Percentiles rank a stretch among this genome's conserved stretches.
These are phyloP conservation scores for Willowsia nigromaculata DNA, from an alignment of 2,888 invertebrate genomes.

Conservation along the genomic window DNA sequence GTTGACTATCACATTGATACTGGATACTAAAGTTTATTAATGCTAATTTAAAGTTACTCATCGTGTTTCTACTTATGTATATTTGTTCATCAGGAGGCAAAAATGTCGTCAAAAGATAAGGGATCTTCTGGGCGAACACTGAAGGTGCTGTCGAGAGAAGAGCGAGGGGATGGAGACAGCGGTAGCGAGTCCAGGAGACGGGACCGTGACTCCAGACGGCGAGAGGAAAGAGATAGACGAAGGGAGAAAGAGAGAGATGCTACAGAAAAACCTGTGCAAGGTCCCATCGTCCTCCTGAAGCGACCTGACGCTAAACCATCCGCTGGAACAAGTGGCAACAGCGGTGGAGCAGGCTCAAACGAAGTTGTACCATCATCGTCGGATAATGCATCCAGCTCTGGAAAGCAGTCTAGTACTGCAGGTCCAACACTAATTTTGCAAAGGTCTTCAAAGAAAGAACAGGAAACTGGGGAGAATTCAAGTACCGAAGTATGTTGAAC, in stretches of 20 bases:
- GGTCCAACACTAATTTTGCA: slow-evolving; percentile 63
- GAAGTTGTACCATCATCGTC: neutral
- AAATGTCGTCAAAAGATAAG: slow-evolving; percentile 58
- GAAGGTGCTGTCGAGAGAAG: slow-evolving; percentile 51
- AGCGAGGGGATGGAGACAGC: slow-evolving; percentile 21
- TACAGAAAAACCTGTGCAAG: slow-evolving; percentile 50
- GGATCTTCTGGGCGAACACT: neutral
- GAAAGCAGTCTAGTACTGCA: neutral
- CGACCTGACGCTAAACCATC: slow-evolving; percentile 60
- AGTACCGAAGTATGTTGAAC: slow-evolving; percentile 3
- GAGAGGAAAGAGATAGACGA: slow-evolving; percentile 51
- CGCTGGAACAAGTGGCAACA: neutral
- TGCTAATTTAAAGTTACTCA: neutral
- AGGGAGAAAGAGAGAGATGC: slow-evolving; percentile 28
- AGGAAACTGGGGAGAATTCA: slow-evolving; percentile 39
- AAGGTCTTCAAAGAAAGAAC: slow-evolving; percentile 54
- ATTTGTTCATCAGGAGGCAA: neutral
- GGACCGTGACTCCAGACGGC: slow-evolving; percentile 59
- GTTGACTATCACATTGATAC: no score
- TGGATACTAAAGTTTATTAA: no score
- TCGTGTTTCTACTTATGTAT: neutral
- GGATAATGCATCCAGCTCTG: neutral
- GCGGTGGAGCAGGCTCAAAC: neutral
- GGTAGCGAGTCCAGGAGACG: slow-evolving; percentile 48
- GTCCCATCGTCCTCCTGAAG: slow-evolving; percentile 71